Conservation (phyloP, 1,140 invertebrate species). For the Rhyacophila brunnea region DNA sequence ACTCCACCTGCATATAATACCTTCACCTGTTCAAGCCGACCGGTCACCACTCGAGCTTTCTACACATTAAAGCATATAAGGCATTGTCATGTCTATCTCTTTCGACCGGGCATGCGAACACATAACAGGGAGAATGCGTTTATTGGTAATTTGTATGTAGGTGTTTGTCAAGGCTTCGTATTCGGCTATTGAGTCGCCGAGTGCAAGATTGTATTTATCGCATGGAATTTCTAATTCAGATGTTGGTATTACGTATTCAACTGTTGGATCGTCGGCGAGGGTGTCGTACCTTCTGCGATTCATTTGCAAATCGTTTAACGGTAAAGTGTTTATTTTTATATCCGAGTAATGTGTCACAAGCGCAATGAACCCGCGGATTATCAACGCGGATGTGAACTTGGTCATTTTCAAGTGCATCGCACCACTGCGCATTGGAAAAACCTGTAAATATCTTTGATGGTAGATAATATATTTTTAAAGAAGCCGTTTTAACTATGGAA, state of each 20-base stretch:
- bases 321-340: background rate
- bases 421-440: constrained; percentile 1
- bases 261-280: constrained; percentile 11
- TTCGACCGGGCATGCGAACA: too few relatives aligned
- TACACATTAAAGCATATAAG: too few relatives aligned
- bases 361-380: background rate
- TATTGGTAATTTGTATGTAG: too few relatives aligned
- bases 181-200: constrained; percentile 5
- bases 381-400: too few relatives aligned
- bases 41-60: too few relatives aligned
- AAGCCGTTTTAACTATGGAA: too few relatives aligned
- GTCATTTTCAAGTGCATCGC: background rate
- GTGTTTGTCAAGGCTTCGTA: too few relatives aligned
- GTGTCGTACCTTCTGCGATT: constrained; percentile 3
- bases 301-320: constrained; percentile 6
- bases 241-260: constrained; percentile 33
- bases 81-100: too few relatives aligned
- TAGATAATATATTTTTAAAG: too few relatives aligned
- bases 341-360: background rate
- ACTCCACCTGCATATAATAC: constrained; percentile 7
- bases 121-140: too few relatives aligned
- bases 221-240: constrained; percentile 30
- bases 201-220: background rate
- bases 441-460: background rate
- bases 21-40: too few relatives aligned